Evolutionary conservation across 2,797 vertebrate species (phyloP), one percentile per base, ranked within the genome.

Genomic region (Phalloptychus januarius): DNA sequence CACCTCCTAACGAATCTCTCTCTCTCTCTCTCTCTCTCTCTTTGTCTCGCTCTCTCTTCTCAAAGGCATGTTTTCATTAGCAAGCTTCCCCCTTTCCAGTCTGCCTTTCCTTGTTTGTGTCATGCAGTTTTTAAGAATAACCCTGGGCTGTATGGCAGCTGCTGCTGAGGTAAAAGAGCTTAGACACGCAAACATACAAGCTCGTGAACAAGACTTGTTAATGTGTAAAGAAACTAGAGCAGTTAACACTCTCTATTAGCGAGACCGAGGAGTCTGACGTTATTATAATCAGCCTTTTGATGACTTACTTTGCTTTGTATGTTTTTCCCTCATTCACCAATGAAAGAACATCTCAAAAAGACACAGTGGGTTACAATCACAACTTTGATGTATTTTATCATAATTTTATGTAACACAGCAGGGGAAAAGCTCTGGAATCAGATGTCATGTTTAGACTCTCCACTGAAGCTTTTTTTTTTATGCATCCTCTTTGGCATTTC

Each of bases 111-210:
- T 83, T 84, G 85, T 89, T 90, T 91, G 82, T 86, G 77, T 87
- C 93, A 93, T 94, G 93, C 93, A 88, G 81, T 91, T 95, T 94
- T 93, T 83, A 94, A 93, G 90, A 93, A 90, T 92, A 91, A 92
- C 93, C 92, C 82, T 77, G 84, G 93, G 95, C 92, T 84, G 72
- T 78, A 82, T 75, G 81, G 87, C 94, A 95, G 93, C 92, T 94
- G 94, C 87, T 88, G 78, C 61, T 0, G 81, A 91, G 85, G 81
- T 90, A 82, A 86, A 87, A 88, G 77, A 74, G 84, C 85, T 86
- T 86, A 79, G 73, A 3, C 2, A 23, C 48, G 50, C 73, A 82
- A 78, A 89, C 79, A 45, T 7, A 61, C 74, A 38, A 16, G 45
- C 75, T 69, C 73, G 36, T 79, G 75, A 82, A 75, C 85, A 77